Evolutionary conservation across 2,797 vertebrate genomes (phyloP).

Genomic region (Poecile montanus): DNA sequence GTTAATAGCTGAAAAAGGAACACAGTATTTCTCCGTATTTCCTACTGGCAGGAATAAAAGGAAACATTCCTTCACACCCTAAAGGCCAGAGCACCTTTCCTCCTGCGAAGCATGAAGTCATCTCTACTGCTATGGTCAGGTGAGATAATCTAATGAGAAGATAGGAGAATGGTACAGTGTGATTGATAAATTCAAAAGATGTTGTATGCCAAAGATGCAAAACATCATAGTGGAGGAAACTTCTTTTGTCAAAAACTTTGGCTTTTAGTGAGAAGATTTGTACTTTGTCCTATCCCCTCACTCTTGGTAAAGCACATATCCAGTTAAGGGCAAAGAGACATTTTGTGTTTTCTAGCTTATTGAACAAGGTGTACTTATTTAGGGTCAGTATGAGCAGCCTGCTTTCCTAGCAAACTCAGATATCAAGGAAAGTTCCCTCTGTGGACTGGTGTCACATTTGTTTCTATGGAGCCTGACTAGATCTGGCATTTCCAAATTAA

Average conservation of each 20-base stretch:
- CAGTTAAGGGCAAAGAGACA: background rate
- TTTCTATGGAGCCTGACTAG: background rate
- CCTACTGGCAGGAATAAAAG: background rate
- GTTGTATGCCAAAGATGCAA: background rate
- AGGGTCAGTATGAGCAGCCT: background rate
- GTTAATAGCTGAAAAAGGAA: background rate
- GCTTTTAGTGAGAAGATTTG: background rate
- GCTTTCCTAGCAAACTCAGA: background rate
- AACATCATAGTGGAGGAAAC: background rate
- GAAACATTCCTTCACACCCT: background rate
- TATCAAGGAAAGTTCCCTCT: background rate
- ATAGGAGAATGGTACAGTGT: background rate
- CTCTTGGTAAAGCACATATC: background rate
- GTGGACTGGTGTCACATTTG: background rate
- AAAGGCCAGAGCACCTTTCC: background rate
- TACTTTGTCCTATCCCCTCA: background rate
- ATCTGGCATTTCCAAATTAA: background rate
- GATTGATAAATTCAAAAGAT: background rate
- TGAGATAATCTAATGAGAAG: background rate
- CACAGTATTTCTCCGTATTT: background rate
- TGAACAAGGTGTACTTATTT: background rate
- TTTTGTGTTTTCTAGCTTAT: background rate
- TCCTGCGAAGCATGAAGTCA: background rate
- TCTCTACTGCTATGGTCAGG: background rate
- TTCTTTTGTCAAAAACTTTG: background rate